These are phyloP conservation scores for Epizoanthus fatuus DNA, from an alignment of 92 coral and sea anemone genomes.

Conservation along the genomic window DNA sequence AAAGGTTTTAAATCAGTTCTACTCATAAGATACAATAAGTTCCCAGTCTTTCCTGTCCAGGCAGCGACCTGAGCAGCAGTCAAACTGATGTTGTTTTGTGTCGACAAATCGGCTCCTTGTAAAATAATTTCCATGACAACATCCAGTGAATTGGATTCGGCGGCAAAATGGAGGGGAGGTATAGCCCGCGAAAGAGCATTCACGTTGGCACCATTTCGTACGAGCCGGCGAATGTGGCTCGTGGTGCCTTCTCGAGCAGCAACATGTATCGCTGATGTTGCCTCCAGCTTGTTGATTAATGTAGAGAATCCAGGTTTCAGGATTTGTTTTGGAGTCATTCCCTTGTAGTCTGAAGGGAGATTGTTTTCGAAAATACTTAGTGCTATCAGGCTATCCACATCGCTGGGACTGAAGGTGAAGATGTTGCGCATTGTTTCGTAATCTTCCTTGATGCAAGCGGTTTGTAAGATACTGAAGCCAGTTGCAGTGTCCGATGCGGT, in stretches of 20 bases:
- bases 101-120: neutral
- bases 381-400: constrained; percentile 20
- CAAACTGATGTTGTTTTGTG: constrained; percentile 2
- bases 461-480: neutral
- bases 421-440: neutral
- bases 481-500: neutral
- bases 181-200: neutral
- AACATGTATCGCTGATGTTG: neutral
- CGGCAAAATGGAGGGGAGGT: constrained; percentile 1
- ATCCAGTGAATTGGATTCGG: no score
- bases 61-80: neutral
- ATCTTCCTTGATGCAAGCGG: neutral
- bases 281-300: neutral
- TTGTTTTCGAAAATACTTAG: neutral
- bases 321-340: neutral
- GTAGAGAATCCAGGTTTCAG: neutral
- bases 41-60: neutral
- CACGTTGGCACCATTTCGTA: neutral
- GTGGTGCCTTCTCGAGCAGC: neutral
- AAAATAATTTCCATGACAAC: neutral
- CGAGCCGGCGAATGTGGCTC: neutral
- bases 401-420: constrained; percentile 22
- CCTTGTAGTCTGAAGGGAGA: neutral
- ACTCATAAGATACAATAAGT: neutral
- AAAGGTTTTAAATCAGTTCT: constrained; percentile 11